These are phyloP conservation scores for Tachycineta bicolor DNA, from an alignment of 2,113 vertebrate genomes.

Conservation along the genomic window DNA sequence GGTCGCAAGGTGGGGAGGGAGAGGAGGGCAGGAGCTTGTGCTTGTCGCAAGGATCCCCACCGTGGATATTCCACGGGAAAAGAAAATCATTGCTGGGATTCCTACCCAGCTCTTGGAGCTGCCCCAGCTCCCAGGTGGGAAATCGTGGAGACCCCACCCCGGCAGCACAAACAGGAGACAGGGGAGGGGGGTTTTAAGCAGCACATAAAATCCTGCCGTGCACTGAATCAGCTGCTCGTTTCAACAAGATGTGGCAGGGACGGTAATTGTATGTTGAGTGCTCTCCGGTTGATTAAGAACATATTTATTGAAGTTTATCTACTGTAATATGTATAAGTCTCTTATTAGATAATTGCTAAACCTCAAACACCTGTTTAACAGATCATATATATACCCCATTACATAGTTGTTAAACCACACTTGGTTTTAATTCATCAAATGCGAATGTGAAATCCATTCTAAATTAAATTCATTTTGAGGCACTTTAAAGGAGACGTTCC, in stretches of 20 bases:
- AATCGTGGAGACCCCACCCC: neutral
- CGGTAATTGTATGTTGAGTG: slow-evolving; percentile 64
- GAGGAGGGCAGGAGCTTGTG: neutral
- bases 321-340: slow-evolving; percentile 70
- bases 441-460: slow-evolving; percentile 31
- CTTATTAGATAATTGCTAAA: slow-evolving; percentile 71
- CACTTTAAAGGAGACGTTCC: neutral
- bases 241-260: slow-evolving; percentile 52
- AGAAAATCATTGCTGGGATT: neutral
- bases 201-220: neutral
- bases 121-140: neutral
- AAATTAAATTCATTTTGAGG: slow-evolving; percentile 49
- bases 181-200: neutral
- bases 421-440: slow-evolving; percentile 56
- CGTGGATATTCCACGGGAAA: accelerated
- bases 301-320: slow-evolving; percentile 73
- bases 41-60: accelerated
- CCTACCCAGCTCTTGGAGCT: neutral
- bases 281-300: slow-evolving; percentile 68
- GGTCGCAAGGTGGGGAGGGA: neutral
- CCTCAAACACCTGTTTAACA: slow-evolving; percentile 71
- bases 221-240: slow-evolving; percentile 34
- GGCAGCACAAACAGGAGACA: neutral
- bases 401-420: slow-evolving; percentile 63
- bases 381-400: slow-evolving; percentile 64